Evolutionary conservation across 2,797 vertebrate genomes (phyloP).

Genomic region (Vultur gryphus): DNA sequence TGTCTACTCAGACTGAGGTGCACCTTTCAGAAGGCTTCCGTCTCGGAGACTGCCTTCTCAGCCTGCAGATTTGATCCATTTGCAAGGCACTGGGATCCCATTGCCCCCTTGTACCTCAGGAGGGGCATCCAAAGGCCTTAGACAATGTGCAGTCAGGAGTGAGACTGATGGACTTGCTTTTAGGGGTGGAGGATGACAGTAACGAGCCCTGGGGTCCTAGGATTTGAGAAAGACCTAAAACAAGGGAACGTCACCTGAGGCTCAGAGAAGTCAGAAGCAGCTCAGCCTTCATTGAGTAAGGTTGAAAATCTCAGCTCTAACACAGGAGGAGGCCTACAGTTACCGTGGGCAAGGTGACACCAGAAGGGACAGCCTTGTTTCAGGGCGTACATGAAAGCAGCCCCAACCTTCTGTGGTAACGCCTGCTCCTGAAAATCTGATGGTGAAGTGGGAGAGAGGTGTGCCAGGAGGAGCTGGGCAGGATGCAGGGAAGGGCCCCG

Average conservation of each 20-base stretch:
- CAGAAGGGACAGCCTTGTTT: not conserved
- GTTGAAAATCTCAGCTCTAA: not conserved
- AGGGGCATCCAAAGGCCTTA: not conserved
- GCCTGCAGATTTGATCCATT: not conserved
- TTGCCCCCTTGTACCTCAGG: not conserved
- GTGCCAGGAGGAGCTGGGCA: not conserved
- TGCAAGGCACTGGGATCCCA: not conserved
- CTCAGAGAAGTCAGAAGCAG: not conserved
- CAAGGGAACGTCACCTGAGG: not conserved
- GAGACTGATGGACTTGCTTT: not conserved
- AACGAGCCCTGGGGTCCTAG: not conserved
- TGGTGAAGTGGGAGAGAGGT: not conserved
- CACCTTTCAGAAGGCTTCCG: not conserved
- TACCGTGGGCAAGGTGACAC: not conserved
- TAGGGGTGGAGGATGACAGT: not conserved
- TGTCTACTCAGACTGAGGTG: not conserved
- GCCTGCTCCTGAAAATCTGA: not conserved
- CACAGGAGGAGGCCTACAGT: not conserved
- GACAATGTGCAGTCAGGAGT: not conserved
- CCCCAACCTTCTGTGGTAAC: not conserved
- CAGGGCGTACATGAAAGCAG: not conserved
- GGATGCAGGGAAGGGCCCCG: not conserved
- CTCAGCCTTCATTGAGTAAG: not conserved
- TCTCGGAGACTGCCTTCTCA: not conserved
- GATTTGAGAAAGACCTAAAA: not conserved